A percentile compares a stretch with the other conserved stretches of the same genome.
These are phyloP conservation scores for Enteromius radiatus DNA, from an alignment of 2,797 vertebrate genomes.

Conservation along the genomic window DNA sequence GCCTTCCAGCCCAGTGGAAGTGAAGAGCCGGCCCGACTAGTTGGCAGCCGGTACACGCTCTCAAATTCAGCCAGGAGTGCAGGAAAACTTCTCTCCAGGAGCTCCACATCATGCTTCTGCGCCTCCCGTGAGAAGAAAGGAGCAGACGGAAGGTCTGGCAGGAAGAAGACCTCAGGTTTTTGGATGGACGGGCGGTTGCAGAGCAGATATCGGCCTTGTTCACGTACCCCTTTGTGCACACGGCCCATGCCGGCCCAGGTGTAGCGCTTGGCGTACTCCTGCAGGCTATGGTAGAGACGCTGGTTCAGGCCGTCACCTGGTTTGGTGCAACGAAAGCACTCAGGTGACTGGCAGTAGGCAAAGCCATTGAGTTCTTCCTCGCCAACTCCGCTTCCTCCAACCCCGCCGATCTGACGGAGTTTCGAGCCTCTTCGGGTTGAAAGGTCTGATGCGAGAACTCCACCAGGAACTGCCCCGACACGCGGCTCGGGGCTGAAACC, in stretches of 20 bases:
- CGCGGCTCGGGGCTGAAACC: conserved; percentile 72
- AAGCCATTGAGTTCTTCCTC: conserved; percentile 89
- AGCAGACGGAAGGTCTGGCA: conserved; percentile 90
- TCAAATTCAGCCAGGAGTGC: conserved; percentile 94
- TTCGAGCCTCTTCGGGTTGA: conserved; percentile 72
- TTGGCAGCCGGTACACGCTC: conserved; percentile 87
- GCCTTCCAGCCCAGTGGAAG: conserved; percentile 91
- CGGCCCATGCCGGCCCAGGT: conserved; percentile 99
- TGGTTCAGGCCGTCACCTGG: conserved; percentile 90
- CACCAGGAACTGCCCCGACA: conserved; percentile 58
- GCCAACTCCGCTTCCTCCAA: conserved; percentile 74
- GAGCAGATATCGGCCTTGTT: conserved; percentile 89
- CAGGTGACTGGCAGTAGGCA: conserved; percentile 88
- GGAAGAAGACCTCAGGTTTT: conserved; percentile 95
- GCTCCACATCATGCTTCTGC: conserved; percentile 95
- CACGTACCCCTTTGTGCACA: conserved; percentile 95
- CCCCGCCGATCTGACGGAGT: conserved; percentile 76
- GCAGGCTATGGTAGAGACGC: conserved; percentile 94
- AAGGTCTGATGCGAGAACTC: conserved; percentile 66
- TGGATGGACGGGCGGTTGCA: conserved; percentile 92
- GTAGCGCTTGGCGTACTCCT: conserved; percentile 98
- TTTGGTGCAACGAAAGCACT: conserved; percentile 87
- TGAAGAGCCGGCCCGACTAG: conserved; percentile 80
- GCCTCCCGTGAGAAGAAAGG: conserved; percentile 96
- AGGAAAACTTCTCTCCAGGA: conserved; percentile 94